These are phyloP conservation scores for Ciconia stormi DNA, from an alignment of 2,113 vertebrate species.

Conservation along the genomic window DNA sequence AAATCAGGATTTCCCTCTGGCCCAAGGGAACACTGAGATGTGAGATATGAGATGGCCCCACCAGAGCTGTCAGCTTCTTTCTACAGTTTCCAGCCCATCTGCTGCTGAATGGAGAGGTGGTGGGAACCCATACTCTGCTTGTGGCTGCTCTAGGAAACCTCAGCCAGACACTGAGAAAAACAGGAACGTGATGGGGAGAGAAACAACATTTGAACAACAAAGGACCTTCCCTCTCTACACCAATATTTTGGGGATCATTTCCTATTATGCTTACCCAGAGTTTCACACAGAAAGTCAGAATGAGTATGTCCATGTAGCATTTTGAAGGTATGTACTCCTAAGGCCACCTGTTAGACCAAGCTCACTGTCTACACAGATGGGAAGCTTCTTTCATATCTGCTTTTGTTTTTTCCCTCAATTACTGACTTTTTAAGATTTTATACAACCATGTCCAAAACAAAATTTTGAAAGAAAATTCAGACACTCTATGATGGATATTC, in stretches of 20 bases:
- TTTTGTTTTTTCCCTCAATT: not conserved
- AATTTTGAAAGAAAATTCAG: not conserved
- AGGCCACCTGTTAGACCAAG: not conserved
- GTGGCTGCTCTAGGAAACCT: not conserved
- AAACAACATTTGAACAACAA: not conserved
- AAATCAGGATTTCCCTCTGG: not conserved
- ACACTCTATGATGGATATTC: not conserved
- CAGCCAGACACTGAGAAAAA: not conserved
- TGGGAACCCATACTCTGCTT: not conserved
- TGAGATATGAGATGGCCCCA: not conserved
- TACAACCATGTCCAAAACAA: not conserved
- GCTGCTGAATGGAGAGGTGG: not conserved
- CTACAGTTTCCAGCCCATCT: not conserved
- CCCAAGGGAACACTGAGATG: not conserved
- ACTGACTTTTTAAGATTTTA: not conserved
- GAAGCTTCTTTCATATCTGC: not conserved
- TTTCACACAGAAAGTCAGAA: not conserved
- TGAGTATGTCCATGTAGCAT: too few species aligned
- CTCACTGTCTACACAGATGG: not conserved
- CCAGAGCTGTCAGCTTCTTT: not conserved
- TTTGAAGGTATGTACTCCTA: not conserved
- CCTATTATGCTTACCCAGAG: not conserved
- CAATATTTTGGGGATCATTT: not conserved
- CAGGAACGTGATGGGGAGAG: not conserved
- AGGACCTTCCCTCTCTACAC: not conserved